These are phyloP conservation scores for Nasonia vitripennis DNA, from an alignment of 1,140 invertebrate species.

Conservation along the genomic window DNA sequence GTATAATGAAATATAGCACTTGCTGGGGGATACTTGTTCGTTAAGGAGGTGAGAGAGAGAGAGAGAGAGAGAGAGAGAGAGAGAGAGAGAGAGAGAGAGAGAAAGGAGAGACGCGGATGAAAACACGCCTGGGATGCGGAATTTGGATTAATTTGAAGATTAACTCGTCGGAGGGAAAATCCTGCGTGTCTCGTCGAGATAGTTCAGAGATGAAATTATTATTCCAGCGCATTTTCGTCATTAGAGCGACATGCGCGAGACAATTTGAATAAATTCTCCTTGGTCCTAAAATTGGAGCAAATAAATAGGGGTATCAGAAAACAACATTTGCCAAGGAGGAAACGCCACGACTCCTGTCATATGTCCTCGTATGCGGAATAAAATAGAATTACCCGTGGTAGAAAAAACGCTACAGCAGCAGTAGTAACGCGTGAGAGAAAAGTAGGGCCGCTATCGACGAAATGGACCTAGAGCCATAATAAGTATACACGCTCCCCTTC, in stretches of 20 bases:
- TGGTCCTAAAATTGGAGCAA: not conserved
- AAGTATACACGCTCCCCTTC: not conserved
- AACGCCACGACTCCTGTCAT: not conserved
- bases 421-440: not conserved
- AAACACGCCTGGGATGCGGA: not conserved
- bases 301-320: not conserved
- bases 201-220: no score
- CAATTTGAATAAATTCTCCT: not conserved
- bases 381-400: not conserved
- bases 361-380: not conserved
- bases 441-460: slow-evolving; percentile 49
- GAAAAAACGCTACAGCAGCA: not conserved
- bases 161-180: not conserved
- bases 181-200: no score
- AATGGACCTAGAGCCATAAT: slow-evolving; percentile 59
- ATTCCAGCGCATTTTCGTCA: not conserved
- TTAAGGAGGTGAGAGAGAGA: slow-evolving; percentile 1
- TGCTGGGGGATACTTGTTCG: slow-evolving; percentile 19
- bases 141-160: slow-evolving; percentile 26
- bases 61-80: not conserved
- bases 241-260: not conserved
- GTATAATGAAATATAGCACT: slow-evolving; percentile 37
- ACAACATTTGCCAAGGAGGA: not conserved
- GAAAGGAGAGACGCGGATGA: not conserved
- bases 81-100: not conserved